Conservation (phyloP, 2,797 vertebrate species). For the Pangasius djambal region DNA sequence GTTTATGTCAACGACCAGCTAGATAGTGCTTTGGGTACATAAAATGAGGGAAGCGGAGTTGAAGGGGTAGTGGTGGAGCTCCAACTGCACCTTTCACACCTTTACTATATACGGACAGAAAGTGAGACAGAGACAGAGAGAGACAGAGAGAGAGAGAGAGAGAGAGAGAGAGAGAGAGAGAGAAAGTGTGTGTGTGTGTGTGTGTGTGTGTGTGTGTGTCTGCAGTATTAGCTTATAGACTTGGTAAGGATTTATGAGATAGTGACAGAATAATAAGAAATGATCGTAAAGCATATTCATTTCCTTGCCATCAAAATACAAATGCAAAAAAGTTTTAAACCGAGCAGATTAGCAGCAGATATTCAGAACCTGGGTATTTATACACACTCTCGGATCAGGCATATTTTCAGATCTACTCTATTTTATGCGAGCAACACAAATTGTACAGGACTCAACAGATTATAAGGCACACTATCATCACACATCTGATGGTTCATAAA, state of each 20-base stretch:
- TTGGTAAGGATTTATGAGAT: not conserved
- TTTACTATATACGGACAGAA: not conserved
- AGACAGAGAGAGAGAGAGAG: not conserved
- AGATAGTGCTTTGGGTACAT: not conserved
- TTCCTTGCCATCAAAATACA: not conserved
- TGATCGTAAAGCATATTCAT: not conserved
- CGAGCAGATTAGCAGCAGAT: not conserved
- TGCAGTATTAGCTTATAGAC: not conserved
- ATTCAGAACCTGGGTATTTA: not conserved
- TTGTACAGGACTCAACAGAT: not conserved
- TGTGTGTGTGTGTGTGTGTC: no score
- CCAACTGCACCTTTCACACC: not conserved
- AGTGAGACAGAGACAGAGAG: no score
- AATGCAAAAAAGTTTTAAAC: not conserved
- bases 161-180: not conserved
- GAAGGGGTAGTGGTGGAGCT: not conserved
- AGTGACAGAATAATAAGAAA: not conserved
- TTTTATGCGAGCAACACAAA: not conserved
- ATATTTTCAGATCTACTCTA: not conserved
- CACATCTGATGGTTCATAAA: not conserved
- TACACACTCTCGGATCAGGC: not conserved
- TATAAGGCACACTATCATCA: no score
- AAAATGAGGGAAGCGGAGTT: not conserved
- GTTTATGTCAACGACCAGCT: not conserved
- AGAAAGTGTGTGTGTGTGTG: no score